These are phyloP conservation scores for Lepidurus apus DNA, from an alignment of 1,140 invertebrate genomes.

Conservation along the genomic window DNA sequence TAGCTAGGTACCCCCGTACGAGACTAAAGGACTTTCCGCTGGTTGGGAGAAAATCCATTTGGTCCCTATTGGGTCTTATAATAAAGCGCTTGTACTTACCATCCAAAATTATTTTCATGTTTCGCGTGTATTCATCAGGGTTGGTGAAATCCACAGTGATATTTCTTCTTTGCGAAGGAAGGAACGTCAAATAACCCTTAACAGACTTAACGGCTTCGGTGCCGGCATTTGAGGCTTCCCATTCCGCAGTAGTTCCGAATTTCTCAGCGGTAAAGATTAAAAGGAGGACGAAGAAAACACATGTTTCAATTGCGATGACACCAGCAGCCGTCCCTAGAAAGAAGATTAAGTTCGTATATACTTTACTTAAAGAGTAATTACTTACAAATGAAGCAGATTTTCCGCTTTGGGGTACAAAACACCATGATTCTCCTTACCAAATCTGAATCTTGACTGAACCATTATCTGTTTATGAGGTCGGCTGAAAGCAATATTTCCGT, in stretches of 20 bases:
- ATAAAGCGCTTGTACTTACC: not conserved
- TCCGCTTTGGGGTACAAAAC: not conserved
- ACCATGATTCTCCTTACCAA: not conserved
- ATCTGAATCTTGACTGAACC: not conserved
- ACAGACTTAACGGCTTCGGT: not conserved
- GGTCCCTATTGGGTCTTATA: too few species aligned
- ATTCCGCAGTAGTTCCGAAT: not conserved
- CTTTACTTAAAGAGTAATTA: not conserved
- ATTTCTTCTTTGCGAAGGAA: not conserved
- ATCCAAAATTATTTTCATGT: not conserved
- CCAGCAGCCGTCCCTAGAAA: not conserved
- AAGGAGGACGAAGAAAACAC: not conserved
- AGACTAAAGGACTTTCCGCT: too few species aligned
- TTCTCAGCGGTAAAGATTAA: not conserved
- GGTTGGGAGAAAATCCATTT: too few species aligned
- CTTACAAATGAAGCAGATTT: slow-evolving; percentile 3
- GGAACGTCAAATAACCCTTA: slow-evolving; percentile 7
- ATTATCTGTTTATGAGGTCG: not conserved
- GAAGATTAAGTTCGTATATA: not conserved
- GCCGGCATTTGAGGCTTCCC: not conserved
- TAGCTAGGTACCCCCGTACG: too few species aligned
- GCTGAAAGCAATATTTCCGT: not conserved
- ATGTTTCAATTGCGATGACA: not conserved
- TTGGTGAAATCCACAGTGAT: not conserved
- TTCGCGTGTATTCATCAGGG: not conserved